These are phyloP conservation scores for Eristalis pertinax DNA, from an alignment of 2,888 invertebrate species.

Conservation along the genomic window DNA sequence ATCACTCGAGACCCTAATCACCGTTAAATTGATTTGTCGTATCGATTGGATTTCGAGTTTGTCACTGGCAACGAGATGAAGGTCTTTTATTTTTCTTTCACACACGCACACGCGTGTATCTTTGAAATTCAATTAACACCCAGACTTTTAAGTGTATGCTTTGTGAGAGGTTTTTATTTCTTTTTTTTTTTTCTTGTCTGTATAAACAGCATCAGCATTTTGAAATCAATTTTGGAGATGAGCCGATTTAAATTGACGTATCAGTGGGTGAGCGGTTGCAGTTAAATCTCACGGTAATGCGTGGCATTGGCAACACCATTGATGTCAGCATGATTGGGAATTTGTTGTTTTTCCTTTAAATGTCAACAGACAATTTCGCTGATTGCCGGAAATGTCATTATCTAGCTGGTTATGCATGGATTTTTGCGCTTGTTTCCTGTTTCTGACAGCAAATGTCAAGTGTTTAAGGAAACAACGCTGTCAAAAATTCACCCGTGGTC, in stretches of 20 bases:
- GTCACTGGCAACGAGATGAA: constrained; percentile 16
- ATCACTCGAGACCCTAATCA: constrained; percentile 17
- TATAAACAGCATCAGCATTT: neutral
- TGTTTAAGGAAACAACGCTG: neutral
- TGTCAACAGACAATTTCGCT: neutral
- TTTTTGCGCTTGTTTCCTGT: too few relatives aligned
- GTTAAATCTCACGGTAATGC: neutral
- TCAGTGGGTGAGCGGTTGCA: neutral
- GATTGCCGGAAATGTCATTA: constrained; percentile 11
- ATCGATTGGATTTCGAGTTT: neutral
- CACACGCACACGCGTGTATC: neutral
- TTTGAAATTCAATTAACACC: constrained; percentile 47
- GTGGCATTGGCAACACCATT: neutral
- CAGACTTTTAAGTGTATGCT: neutral
- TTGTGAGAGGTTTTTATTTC: neutral
- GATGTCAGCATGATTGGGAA: neutral
- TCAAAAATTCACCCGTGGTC: neutral
- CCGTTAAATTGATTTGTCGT: constrained; percentile 44
- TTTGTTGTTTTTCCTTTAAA: neutral
- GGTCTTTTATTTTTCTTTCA: constrained; percentile 14
- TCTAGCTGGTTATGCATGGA: neutral
- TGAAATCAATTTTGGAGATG: constrained; percentile 6
- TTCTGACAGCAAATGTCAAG: too few relatives aligned
- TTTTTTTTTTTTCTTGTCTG: neutral
- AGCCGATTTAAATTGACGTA: constrained; percentile 20